Conservation (phyloP, 2,888 invertebrate genomes). For the Netelia virgata region DNA sequence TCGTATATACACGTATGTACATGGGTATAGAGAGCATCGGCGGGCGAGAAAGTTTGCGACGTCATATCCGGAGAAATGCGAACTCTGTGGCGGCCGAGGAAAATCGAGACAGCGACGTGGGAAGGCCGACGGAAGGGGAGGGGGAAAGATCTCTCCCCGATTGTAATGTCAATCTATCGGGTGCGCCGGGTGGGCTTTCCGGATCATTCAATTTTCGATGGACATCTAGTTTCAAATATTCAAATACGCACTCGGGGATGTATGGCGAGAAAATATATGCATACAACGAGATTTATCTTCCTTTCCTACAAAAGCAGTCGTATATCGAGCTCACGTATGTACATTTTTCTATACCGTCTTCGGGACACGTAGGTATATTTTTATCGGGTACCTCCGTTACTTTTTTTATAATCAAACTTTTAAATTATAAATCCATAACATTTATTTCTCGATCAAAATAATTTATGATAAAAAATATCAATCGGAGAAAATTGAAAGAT, state of each 20-base stretch:
- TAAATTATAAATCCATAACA: too few species aligned
- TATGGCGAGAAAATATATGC: not conserved
- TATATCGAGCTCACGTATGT: too few species aligned
- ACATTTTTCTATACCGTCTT: too few species aligned
- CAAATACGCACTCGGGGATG: slow-evolving; percentile 8
- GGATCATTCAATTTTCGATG: slow-evolving; percentile 51
- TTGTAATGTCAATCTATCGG: slow-evolving; percentile 56
- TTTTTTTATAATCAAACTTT: too few species aligned
- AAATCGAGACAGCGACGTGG: slow-evolving; percentile 45
- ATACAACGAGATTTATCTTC: too few species aligned
- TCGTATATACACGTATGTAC: slow-evolving; percentile 4
- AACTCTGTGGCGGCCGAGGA: slow-evolving; percentile 22
- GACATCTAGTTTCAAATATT: slow-evolving; percentile 54
- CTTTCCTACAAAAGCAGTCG: too few species aligned
- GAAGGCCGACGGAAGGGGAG: slow-evolving; percentile 17
- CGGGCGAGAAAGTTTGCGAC: slow-evolving; percentile 66
- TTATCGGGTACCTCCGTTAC: too few species aligned
- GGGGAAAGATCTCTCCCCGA: slow-evolving; percentile 12
- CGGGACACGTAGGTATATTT: too few species aligned
- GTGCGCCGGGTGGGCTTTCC: slow-evolving; percentile 32
- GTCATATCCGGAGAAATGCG: slow-evolving; percentile 46
- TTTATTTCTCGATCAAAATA: too few species aligned
- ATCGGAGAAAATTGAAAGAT: too few species aligned
- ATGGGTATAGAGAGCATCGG: not conserved
- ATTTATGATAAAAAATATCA: too few species aligned